Conservation (phyloP, 2,113 vertebrate genomes). For the Sialia sialis region DNA sequence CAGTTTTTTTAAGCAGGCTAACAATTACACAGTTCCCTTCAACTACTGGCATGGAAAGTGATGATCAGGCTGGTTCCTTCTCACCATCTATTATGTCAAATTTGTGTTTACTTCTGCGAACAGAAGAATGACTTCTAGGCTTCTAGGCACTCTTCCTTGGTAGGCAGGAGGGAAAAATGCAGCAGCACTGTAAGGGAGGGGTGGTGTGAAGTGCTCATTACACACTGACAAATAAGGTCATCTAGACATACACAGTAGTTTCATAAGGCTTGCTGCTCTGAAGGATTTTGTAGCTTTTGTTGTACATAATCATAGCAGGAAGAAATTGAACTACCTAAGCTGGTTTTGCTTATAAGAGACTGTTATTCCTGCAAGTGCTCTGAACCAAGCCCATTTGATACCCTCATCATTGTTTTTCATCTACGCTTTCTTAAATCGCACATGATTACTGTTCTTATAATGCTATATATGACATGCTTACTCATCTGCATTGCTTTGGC, state of each 20-base stretch:
- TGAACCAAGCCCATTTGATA: background rate
- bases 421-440: background rate
- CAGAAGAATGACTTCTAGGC: background rate
- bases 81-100: background rate
- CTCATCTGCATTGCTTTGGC: background rate
- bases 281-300: background rate
- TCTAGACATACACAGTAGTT: background rate
- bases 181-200: background rate
- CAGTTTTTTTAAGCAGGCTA: background rate
- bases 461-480: background rate
- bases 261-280: background rate
- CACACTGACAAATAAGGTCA: background rate
- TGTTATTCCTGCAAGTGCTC: background rate
- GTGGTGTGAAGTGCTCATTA: background rate
- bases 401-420: background rate
- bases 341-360: background rate
- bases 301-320: background rate
- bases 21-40: background rate
- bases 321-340: conserved; percentile 8
- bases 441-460: background rate
- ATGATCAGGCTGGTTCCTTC: background rate
- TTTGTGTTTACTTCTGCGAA: background rate
- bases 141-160: background rate
- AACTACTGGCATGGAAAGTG: background rate
- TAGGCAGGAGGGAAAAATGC: background rate